Percentiles rank a stretch among this genome's conserved stretches.
These are phyloP conservation scores for Esperia sulphurella DNA, from an alignment of 2,888 invertebrate species.

Conservation along the genomic window DNA sequence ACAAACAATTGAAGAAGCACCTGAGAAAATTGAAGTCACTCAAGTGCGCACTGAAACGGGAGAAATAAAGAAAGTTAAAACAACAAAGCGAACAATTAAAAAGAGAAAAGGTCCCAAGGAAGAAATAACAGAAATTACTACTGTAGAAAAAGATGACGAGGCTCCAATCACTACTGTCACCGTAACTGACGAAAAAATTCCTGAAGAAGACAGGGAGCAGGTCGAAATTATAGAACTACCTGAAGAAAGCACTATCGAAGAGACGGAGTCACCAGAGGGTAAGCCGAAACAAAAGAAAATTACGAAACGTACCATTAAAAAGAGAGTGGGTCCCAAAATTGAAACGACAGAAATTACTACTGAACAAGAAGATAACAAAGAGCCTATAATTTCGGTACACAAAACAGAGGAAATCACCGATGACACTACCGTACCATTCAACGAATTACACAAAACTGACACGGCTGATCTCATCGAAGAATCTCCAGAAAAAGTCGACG, in stretches of 20 bases:
- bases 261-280: constrained; percentile 10
- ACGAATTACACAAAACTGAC: constrained; percentile 12
- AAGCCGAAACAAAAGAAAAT: constrained; percentile 18
- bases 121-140: constrained; percentile 20
- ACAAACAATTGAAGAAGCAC: constrained; percentile 1
- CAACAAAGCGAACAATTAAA: constrained; percentile 32
- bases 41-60: constrained; percentile 24
- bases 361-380: constrained; percentile 38
- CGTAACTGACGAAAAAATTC: constrained; percentile 6
- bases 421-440: constrained; percentile 22
- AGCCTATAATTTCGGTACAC: constrained; percentile 35
- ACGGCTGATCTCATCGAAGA: constrained; percentile 35
- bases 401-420: constrained; percentile 40
- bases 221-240: constrained; percentile 22
- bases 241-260: constrained; percentile 18
- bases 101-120: constrained; percentile 16
- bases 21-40: constrained; percentile 25
- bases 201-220: constrained; percentile 26
- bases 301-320: constrained; percentile 51
- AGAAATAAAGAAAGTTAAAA: constrained; percentile 24
- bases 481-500: constrained; percentile 34
- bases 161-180: constrained; percentile 24
- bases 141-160: constrained; percentile 13
- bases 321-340: constrained; percentile 25
- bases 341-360: constrained; percentile 30